Conservation (phyloP, 2,888 invertebrate species). For the Suillia variegata region DNA sequence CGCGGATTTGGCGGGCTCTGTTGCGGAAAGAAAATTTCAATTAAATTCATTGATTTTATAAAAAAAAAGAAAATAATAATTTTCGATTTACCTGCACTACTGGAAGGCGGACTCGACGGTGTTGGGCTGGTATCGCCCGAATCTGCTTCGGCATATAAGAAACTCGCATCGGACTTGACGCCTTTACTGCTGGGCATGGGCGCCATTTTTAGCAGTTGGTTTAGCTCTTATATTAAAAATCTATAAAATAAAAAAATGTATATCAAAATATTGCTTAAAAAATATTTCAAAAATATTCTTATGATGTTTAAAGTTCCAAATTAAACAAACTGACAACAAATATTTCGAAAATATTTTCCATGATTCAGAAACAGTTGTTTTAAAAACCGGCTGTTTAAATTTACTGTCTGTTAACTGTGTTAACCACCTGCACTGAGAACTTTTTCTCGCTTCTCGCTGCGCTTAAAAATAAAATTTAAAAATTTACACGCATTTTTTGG, state of each 20-base stretch:
- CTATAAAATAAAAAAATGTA: neutral
- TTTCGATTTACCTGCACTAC: constrained; percentile 54
- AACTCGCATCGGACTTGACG: constrained; percentile 29
- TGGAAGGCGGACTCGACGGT: constrained; percentile 59
- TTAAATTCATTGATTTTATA: neutral
- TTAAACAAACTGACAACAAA: neutral
- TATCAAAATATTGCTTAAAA: neutral
- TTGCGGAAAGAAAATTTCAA: too few species aligned
- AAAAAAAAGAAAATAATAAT: neutral
- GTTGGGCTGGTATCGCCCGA: constrained; percentile 59
- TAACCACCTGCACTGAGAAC: too few species aligned
- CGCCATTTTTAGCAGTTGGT: constrained; percentile 31
- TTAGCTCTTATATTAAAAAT: neutral
- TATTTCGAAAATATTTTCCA: neutral
- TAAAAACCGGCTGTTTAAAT: too few species aligned
- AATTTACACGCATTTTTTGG: too few species aligned
- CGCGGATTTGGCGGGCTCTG: constrained; percentile 60
- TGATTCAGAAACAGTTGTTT: too few species aligned
- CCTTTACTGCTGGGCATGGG: constrained; percentile 36
- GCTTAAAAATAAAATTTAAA: too few species aligned
- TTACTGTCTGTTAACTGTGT: too few species aligned
- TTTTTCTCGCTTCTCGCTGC: too few species aligned
- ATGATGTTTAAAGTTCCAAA: neutral
- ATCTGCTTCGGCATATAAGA: constrained; percentile 30
- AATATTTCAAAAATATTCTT: neutral